These are phyloP conservation scores for Anguilla obscura DNA, from an alignment of 2,797 vertebrate genomes.

Conservation along the genomic window DNA sequence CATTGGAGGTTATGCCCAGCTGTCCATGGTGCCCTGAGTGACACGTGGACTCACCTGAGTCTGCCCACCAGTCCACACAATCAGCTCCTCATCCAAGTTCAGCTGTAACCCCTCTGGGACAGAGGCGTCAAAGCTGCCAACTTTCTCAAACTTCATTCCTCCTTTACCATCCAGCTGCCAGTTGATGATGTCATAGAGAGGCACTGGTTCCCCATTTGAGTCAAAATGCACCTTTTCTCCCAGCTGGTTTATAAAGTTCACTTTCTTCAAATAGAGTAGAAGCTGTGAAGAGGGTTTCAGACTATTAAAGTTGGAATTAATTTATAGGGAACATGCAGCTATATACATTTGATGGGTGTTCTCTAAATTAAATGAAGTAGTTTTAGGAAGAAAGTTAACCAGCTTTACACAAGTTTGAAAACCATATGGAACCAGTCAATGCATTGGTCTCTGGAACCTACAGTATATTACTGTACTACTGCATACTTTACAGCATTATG, in stretches of 20 bases:
- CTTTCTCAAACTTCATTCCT: constrained; percentile 67
- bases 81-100: constrained; percentile 53
- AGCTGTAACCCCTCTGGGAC: constrained; percentile 60
- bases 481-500: neutral
- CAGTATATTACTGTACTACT: neutral
- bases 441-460: neutral
- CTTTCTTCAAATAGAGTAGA: constrained; percentile 63
- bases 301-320: neutral
- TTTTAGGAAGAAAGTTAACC: neutral
- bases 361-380: neutral
- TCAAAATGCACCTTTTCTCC: constrained; percentile 71
- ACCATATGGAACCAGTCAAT: neutral
- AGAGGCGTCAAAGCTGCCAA: constrained; percentile 73
- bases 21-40: neutral
- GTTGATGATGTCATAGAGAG: constrained; percentile 73
- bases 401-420: neutral
- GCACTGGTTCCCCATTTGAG: constrained; percentile 68
- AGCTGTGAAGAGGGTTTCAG: constrained; percentile 52
- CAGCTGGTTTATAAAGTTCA: constrained; percentile 71
- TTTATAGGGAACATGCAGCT: neutral
- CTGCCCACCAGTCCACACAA: constrained; percentile 65
- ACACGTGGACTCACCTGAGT: constrained; percentile 50
- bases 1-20: neutral
- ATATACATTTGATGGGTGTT: neutral
- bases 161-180: constrained; percentile 66